A percentile compares a stretch with the other conserved stretches of the same genome.
Conservation (phyloP, 2,113 vertebrate species). For the Hirundichthys speculiger region DNA sequence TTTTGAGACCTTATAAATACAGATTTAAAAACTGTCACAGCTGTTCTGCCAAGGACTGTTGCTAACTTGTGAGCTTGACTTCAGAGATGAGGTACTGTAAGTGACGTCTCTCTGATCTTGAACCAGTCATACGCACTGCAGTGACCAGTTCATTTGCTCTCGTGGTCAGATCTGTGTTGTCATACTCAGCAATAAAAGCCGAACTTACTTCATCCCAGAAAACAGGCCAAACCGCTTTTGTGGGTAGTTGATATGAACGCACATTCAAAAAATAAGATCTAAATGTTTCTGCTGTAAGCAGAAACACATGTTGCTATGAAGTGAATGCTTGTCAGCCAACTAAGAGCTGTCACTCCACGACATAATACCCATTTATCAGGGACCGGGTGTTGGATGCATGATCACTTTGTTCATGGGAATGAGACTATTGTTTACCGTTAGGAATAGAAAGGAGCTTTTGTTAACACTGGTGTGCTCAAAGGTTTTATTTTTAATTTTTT, state of each 20-base stretch:
- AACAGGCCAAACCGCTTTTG: not conserved
- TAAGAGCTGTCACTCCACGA: slow-evolving; percentile 21
- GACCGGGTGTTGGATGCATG: no score
- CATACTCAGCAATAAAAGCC: slow-evolving; percentile 3
- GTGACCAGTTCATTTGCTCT: no score
- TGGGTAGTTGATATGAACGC: slow-evolving; percentile 16
- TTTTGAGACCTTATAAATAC: no score
- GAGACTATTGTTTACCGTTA: slow-evolving; percentile 4
- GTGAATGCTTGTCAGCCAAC: slow-evolving; percentile 10
- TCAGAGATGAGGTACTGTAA: not conserved
- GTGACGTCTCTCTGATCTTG: not conserved
- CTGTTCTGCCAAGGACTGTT: not conserved
- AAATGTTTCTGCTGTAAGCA: slow-evolving; percentile 31
- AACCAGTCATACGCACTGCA: no score
- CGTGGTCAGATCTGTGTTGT: not conserved
- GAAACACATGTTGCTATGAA: slow-evolving; percentile 31
- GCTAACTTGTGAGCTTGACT: slow-evolving; percentile 6
- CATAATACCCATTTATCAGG: not conserved
- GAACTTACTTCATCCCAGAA: slow-evolving; percentile 3
- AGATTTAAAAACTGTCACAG: not conserved
- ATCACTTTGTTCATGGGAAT: not conserved
- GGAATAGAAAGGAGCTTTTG: slow-evolving; percentile 1
- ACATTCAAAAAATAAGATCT: not conserved
- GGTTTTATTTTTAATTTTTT: not conserved
- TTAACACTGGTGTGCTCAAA: not conserved